Evolutionary conservation across 2,797 vertebrate genomes (phyloP).

Genomic region (Lacerta bilineata): DNA sequence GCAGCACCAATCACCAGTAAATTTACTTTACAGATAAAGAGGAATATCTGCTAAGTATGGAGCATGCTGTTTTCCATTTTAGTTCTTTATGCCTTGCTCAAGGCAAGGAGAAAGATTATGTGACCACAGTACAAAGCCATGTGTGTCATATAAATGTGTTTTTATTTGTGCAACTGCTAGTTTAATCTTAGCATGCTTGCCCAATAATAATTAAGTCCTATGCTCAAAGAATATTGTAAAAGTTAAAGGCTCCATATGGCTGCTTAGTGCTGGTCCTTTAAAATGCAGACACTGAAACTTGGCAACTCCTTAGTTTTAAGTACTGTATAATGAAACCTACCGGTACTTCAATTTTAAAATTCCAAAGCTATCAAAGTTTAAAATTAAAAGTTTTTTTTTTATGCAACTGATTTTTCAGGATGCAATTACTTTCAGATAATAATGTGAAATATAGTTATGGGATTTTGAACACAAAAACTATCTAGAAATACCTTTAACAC

Average conservation of each 20-base stretch:
- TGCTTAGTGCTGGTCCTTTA: not conserved
- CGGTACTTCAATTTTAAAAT: not conserved
- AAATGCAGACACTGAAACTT: not conserved
- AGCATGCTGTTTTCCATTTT: not conserved
- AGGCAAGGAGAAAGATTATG: not conserved
- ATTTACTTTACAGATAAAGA: constrained; percentile 9
- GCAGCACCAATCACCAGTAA: fast-evolving
- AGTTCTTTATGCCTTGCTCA: not conserved
- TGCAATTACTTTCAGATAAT: not conserved
- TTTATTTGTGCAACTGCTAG: constrained; percentile 10
- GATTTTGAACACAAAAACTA: constrained; percentile 4
- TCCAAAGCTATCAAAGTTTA: not conserved
- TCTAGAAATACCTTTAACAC: not conserved
- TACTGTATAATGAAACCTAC: not conserved
- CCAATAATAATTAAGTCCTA: not conserved
- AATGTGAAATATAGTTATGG: not conserved
- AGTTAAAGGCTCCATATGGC: not conserved
- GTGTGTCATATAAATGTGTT: not conserved
- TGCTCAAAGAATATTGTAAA: not conserved
- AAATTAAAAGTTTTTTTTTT: not conserved
- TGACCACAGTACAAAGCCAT: not conserved
- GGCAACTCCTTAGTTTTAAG: not conserved
- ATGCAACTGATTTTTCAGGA: not conserved
- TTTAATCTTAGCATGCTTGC: not conserved
- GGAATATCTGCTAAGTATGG: not conserved